Evolutionary conservation across 2,113 vertebrate species (phyloP).

Genomic region (Etheostoma spectabile): DNA sequence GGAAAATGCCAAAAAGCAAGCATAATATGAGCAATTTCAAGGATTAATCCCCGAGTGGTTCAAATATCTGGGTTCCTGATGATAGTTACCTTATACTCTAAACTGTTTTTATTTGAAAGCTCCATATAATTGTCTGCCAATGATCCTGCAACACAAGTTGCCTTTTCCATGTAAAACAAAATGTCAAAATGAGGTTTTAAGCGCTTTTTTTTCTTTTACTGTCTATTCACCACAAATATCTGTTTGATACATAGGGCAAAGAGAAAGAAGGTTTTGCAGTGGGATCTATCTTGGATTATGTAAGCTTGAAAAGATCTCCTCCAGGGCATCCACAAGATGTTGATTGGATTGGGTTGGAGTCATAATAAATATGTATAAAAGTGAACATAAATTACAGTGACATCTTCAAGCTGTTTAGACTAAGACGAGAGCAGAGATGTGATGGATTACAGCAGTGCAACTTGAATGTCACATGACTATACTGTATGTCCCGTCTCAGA

Average conservation of each 20-base stretch:
- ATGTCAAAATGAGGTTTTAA: too few species aligned
- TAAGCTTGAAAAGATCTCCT: background rate
- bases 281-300: too few species aligned
- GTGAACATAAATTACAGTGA: background rate
- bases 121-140: background rate
- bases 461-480: constrained; percentile 2
- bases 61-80: too few species aligned
- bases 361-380: background rate
- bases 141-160: background rate
- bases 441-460: background rate
- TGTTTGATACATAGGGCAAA: background rate
- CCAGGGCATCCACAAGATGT: background rate
- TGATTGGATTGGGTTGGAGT: background rate
- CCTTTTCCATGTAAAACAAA: background rate
- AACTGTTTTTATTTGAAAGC: too few species aligned
- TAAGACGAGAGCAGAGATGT: background rate
- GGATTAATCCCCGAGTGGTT: too few species aligned
- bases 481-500: background rate
- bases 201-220: background rate
- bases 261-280: background rate
- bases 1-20: too few species aligned
- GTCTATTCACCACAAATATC: background rate
- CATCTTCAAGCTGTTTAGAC: background rate
- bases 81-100: too few species aligned
- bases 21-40: too few species aligned